phyloP scores from a whole-genome alignment of 2,797 vertebrate genomes.

The Chaunax sp. region DNA sequence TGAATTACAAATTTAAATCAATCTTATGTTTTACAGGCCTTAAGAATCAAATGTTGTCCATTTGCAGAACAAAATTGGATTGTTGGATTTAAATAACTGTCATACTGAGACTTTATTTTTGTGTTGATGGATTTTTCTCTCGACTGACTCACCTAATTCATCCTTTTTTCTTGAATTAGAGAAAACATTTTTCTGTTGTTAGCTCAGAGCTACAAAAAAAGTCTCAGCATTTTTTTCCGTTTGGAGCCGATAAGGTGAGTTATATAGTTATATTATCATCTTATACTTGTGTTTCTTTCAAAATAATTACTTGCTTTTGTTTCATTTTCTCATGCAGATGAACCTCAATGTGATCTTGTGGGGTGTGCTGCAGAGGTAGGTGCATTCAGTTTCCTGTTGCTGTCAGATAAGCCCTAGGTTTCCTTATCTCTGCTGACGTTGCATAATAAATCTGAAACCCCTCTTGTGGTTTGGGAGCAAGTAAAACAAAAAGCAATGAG shows the following conservation, averaged over 20 bases:
- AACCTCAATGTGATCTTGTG: not conserved
- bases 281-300: not conserved
- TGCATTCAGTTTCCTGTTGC: not conserved
- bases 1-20: not conserved
- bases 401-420: not conserved
- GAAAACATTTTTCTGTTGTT: not conserved
- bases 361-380: slow-evolving; percentile 28
- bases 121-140: not conserved
- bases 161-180: not conserved
- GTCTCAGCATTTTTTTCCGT: not conserved
- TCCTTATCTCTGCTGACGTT: not conserved
- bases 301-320: not conserved
- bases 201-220: not conserved
- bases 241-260: slow-evolving; percentile 43
- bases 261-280: fast-evolving
- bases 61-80: not conserved
- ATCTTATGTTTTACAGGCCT: not conserved
- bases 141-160: no score
- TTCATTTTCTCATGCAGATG: slow-evolving; percentile 27
- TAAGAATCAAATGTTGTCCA: not conserved
- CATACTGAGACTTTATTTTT: not conserved
- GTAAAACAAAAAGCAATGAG: no score
- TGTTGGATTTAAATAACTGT: no score
- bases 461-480: slow-evolving; percentile 11
- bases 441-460: slow-evolving; percentile 10